Base-by-base conservation (phyloP, 2,888 invertebrate species). In the Therioaphis trifolii region DNA sequence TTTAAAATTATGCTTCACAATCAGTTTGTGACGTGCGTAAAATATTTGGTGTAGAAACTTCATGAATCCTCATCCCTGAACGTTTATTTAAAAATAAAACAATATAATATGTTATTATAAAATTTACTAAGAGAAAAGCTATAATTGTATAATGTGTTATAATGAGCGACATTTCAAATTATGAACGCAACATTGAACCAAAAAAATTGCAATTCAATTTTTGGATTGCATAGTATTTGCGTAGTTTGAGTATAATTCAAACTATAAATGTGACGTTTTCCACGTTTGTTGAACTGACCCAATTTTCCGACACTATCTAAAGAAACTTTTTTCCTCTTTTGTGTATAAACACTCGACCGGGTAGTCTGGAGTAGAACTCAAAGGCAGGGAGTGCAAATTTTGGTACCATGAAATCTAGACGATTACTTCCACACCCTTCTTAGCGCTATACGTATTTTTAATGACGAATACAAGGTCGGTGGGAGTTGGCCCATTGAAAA, bases 401-500 rank as follows among this genome's bases (percentile, higher is more conserved):
- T 7, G 68, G 55, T 55, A 69, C 69, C 69, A 15, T 80, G 79
- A 80, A 80, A 80, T 80, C 79, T 71, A 58, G 69, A 80, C 79
- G 69, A 77, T 63, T 77, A 63, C 29, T 46, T 49, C 46, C 29
- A 29, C 49, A 7, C 24, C 21, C 66, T 49, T 35, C 49, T 18
- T 0, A 21, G 21, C 24, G 12, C 24, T 43, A 27, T 12, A 61
- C 78, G 40, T 58, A 49, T 61, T 80, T 82, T 82, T 82, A 82
- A 82, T 82, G 80, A 82, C 61, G 58, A 58, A 69, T 78, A 80
- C 35, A 40, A 49, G 72, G 72, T 63, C 63, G 72, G 27, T 35
- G 71, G 58, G 79, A 71, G 80, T 49, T 35, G 63, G 49, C 72
- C 80, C 72, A 63, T 82, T 72, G 72, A 80, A 80, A 71, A 80